Base-by-base conservation (phyloP, 2,113 vertebrate genomes). In the Chiloscyllium plagiosum region DNA sequence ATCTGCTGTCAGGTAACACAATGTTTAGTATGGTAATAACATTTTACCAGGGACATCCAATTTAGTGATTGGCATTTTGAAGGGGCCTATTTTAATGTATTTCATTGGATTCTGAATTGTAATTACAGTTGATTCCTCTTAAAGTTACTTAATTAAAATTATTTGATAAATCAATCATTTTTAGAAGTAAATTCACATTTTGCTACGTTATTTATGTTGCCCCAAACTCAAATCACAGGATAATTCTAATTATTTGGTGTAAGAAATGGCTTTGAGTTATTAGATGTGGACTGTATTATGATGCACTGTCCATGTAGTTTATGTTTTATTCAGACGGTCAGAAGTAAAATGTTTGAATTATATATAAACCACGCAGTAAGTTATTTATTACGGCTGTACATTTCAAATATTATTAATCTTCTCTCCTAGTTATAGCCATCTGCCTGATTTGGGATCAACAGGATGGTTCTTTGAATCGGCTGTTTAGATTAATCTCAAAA, bases 141-240 rank as follows among this genome's bases (percentile, higher is more conserved):
- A 19, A 65, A 92, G 89, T 92, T 29, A n/a, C 61, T 37, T 83
- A 65, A 92, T 66, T 66, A 33, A 92, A 66, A 66, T 92, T 33
- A 92, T 65, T 65, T 92, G 89, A 65, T 65, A n/a, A 92, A 92
- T 92, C 89, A 92, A 92, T 66, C 78, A n/a, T 89, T 90, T 92
- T 65, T 33, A 92, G 56, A 33, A 65, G 56, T 37, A 66, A 92
- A 66, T 92, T 65, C 56, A 17, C 89, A 92, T 92, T 37, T 66
- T 12, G 19, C 33, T 37, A 3, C 33, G 33, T 93, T 68, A 68
- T 66, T 66, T 37, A 93, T 42, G n/a, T 93, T 66, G 33, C 89
- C 33, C 56, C 12, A 68, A 66, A 93, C 66, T 93, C 61, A 66
- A n/a, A 93, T 93, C 61, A 66, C 26, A 37, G 89, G 61, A 93